Base-by-base conservation (phyloP, 2,888 invertebrate genomes). In the Sarcophaga carnaria region DNA sequence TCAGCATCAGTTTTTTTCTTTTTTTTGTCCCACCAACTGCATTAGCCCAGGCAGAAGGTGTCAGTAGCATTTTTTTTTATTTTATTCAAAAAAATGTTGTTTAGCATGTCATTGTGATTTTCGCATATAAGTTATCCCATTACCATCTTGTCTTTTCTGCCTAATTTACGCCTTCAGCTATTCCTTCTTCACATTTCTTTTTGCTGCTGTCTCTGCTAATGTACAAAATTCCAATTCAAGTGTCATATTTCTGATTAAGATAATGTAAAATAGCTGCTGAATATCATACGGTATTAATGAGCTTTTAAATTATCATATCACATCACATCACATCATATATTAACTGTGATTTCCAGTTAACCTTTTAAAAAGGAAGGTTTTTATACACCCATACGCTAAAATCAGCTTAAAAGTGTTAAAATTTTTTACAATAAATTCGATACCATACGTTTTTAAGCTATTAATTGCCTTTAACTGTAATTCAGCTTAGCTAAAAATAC, bases 131-230 rank as follows among this genome's bases (percentile, higher is more conserved):
- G 37, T 37, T 37, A 37, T 37, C 37, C 37, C 37, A 37, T 37
- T 37, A 37, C 37, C 37, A 37, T 37, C 17, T 83, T 79, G 69
- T 54, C 59, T 79, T 62, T 62, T 37, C 54, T 59, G 74, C 47
- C 67, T 79, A 74, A 69, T 74, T 74, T 83, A 63, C 78, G 74
- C 78, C 83, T 78, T 49, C 49, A 69, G 67, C 78, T 66, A 27
- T 63, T 64, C 12, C 12, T 3, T 27, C 4, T 67, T 47, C 22
- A 22, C 17, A 54, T 54, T 14, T 49, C 0, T 1, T 14, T 14
- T 54, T 54, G 4, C 4, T 54, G 8, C 17, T 54, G 12, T 17
- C 54, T 54, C 4, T 2, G 14, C 17, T 54, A 54, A 17, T 17
- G 54, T 54, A 14, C 54, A 54, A 37, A 37, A 37, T 54, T 54